These are phyloP conservation scores for Anguilla pacifica DNA, from an alignment of 2,797 vertebrate genomes.

Conservation along the genomic window DNA sequence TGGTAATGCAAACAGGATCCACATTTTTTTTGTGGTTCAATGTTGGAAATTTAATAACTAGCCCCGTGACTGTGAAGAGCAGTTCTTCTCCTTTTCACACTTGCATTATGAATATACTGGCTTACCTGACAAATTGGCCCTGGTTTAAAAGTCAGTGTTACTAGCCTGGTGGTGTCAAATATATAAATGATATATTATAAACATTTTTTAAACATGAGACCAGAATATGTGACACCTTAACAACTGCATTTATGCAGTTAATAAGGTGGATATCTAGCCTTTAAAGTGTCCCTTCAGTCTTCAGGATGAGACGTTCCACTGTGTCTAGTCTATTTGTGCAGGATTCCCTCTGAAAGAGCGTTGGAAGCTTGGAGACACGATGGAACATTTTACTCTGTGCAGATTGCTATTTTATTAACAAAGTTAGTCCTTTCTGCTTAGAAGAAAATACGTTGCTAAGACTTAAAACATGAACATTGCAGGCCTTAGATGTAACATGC, in stretches of 20 bases:
- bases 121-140: neutral
- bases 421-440: neutral
- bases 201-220: neutral
- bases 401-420: neutral
- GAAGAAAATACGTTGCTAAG: neutral
- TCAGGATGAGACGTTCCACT: conserved; percentile 9
- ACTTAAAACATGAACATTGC: neutral
- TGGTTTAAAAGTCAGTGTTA: neutral
- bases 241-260: neutral
- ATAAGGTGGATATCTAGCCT: neutral
- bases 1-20: neutral
- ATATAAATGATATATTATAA: neutral
- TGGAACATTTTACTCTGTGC: neutral
- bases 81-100: neutral
- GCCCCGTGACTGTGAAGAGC: neutral
- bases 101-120: neutral
- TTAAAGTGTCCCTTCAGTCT: conserved; percentile 13
- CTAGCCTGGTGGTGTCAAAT: neutral
- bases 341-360: neutral
- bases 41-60: neutral
- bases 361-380: neutral
- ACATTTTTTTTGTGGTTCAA: neutral
- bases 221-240: conserved; percentile 6
- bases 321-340: conserved; percentile 14
- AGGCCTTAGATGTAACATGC: neutral